These are phyloP conservation scores for Lagocephalus sceleratus DNA, from an alignment of 2,797 vertebrate species.

Conservation along the genomic window DNA sequence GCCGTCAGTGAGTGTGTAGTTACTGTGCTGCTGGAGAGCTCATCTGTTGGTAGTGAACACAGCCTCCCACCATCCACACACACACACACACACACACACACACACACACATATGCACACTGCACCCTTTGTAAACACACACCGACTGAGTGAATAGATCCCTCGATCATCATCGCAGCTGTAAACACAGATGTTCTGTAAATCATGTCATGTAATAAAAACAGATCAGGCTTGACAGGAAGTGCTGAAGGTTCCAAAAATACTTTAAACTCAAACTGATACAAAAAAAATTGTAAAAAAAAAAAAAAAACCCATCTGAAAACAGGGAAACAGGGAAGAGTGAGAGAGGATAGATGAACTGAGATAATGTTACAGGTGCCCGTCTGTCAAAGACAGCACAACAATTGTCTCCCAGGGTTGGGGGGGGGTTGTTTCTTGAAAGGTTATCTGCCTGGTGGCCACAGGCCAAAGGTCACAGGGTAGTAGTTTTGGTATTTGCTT, in stretches of 20 bases:
- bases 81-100: conserved; percentile 17
- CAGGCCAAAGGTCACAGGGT: conserved; percentile 56
- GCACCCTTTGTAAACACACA: conserved; percentile 54
- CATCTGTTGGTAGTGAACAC: conserved; percentile 42
- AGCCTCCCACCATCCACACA: conserved; percentile 30
- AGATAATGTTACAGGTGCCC: conserved; percentile 42
- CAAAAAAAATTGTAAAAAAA: background rate
- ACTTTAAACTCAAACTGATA: background rate
- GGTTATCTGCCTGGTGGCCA: conserved; percentile 67
- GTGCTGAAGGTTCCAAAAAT: conserved; percentile 22
- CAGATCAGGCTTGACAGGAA: conserved; percentile 36
- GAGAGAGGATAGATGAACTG: conserved; percentile 14
- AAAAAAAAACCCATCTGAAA: background rate
- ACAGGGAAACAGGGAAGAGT: background rate
- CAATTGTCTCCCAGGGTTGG: conserved; percentile 70
- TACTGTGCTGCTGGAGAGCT: conserved; percentile 25
- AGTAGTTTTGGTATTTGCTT: conserved; percentile 51
- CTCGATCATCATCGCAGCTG: conserved; percentile 58
- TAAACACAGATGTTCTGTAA: conserved; percentile 64
- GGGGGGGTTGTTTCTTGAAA: conserved; percentile 60
- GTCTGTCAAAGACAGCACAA: conserved; percentile 71
- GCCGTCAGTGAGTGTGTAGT: conserved; percentile 21
- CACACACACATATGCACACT: background rate
- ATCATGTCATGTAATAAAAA: conserved; percentile 31
- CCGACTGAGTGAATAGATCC: conserved; percentile 43